Conservation (phyloP, 2,888 invertebrate genomes). For the Blera fallax region DNA sequence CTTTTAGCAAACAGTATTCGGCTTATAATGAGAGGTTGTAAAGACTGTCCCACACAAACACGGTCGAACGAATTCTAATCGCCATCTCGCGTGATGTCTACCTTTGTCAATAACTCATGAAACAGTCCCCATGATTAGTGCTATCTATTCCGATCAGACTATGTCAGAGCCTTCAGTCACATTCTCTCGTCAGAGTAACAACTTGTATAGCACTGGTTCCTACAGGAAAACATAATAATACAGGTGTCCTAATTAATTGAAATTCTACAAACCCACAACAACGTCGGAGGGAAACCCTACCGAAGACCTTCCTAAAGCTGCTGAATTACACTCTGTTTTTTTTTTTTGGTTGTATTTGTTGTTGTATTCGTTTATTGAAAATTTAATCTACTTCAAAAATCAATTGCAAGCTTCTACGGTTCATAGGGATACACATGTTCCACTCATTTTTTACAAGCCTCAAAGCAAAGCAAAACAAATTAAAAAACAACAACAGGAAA, state of each 20-base stretch:
- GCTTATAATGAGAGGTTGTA: background rate
- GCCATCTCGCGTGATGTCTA: background rate
- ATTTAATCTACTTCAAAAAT: constrained; percentile 32
- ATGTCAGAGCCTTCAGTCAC: background rate
- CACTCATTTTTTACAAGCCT: constrained; percentile 52
- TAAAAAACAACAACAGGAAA: constrained; percentile 51
- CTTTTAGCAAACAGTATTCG: no score
- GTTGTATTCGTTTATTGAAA: constrained; percentile 1
- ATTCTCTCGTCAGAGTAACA: background rate
- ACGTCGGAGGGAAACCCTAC: background rate
- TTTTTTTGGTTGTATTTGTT: background rate
- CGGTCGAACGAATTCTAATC: background rate
- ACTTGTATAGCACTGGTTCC: background rate
- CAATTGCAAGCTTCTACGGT: constrained; percentile 55
- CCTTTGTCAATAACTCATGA: background rate
- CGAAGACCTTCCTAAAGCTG: background rate
- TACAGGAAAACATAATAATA: no score
- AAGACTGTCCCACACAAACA: background rate
- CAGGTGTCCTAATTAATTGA: no score
- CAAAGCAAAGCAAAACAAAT: constrained; percentile 57
- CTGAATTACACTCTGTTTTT: background rate
- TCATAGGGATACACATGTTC: constrained; percentile 15
- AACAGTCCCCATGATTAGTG: background rate
- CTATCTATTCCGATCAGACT: background rate
- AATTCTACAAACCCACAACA: no score